Percentiles rank a stretch among this genome's conserved stretches.
These are phyloP conservation scores for Perizoma flavofasciatum DNA, from an alignment of 2,888 invertebrate species.

Conservation along the genomic window DNA sequence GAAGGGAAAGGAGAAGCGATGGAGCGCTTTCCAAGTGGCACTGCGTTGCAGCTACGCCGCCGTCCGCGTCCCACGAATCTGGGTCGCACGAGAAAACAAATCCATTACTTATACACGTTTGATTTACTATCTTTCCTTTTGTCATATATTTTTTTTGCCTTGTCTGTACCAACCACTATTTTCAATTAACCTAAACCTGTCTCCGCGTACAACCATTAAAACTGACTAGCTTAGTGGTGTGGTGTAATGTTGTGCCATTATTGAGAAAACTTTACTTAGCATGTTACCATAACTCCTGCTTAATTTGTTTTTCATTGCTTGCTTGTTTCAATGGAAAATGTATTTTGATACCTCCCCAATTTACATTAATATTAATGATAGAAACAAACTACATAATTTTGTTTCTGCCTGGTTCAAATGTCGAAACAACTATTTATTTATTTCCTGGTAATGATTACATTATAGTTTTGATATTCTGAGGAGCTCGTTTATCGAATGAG, in stretches of 20 bases:
- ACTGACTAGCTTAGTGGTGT: not conserved
- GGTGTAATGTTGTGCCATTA: not conserved
- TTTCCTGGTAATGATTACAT: too few species aligned
- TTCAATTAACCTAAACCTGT: not conserved
- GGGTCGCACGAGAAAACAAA: slow-evolving; percentile 58
- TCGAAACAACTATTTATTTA: too few species aligned
- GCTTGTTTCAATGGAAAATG: not conserved
- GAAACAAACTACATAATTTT: too few species aligned
- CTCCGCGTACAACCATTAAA: not conserved
- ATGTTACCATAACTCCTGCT: too few species aligned
- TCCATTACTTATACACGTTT: slow-evolving; percentile 26
- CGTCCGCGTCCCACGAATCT: slow-evolving; percentile 50
- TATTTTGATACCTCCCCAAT: not conserved
- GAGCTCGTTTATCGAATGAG: too few species aligned
- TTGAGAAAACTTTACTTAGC: not conserved
- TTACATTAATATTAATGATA: too few species aligned
- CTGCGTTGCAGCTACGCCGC: slow-evolving; percentile 46
- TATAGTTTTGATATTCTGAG: too few species aligned
- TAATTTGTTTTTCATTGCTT: not conserved
- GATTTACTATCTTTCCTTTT: slow-evolving; percentile 12
- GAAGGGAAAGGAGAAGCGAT: slow-evolving; percentile 36
- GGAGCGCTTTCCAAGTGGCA: slow-evolving; percentile 44
- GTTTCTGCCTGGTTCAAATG: too few species aligned
- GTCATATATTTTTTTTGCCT: slow-evolving; percentile 7
- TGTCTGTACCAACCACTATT: not conserved